A percentile compares a stretch with the other conserved stretches of the same genome.
Evolutionary conservation across 2,113 vertebrate genomes (phyloP).

Genomic region (Leuciscus idus): DNA sequence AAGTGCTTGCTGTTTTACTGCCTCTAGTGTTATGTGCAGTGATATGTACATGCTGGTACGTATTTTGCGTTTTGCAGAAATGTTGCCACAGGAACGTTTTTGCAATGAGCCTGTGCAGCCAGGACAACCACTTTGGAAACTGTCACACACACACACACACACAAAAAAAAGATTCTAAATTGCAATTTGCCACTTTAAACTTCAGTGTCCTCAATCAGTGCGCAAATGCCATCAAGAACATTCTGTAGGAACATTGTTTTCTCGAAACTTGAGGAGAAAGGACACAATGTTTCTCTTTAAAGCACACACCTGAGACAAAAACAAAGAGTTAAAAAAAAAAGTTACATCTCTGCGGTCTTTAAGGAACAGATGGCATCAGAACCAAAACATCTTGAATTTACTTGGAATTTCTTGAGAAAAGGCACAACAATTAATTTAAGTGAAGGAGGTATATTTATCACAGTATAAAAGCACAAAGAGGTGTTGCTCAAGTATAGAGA

Average conservation of each 20-base stretch:
- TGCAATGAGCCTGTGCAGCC: too few relatives aligned
- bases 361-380: constrained; percentile 36
- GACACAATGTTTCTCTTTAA: constrained; percentile 3
- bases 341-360: constrained; percentile 18
- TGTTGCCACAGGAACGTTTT: too few relatives aligned
- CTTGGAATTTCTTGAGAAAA: constrained; percentile 12
- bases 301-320: not conserved
- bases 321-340: not conserved
- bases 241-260: not conserved
- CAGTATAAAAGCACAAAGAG: not conserved
- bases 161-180: not conserved
- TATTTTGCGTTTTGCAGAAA: too few relatives aligned
- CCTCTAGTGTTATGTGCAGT: too few relatives aligned
- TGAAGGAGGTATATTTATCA: constrained; percentile 15
- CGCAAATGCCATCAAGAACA: not conserved
- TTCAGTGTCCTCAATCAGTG: not conserved
- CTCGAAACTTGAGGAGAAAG: not conserved
- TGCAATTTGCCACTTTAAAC: not conserved
- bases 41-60: too few relatives aligned
- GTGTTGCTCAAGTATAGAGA: not conserved
- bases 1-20: too few relatives aligned
- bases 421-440: constrained; percentile 15
- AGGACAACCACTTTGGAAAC: not conserved
- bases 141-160: not conserved
- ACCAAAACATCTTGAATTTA: constrained; percentile 8